Evolutionary conservation across 2,888 invertebrate species (phyloP).

Genomic region (Ischnus inquisitorius): DNA sequence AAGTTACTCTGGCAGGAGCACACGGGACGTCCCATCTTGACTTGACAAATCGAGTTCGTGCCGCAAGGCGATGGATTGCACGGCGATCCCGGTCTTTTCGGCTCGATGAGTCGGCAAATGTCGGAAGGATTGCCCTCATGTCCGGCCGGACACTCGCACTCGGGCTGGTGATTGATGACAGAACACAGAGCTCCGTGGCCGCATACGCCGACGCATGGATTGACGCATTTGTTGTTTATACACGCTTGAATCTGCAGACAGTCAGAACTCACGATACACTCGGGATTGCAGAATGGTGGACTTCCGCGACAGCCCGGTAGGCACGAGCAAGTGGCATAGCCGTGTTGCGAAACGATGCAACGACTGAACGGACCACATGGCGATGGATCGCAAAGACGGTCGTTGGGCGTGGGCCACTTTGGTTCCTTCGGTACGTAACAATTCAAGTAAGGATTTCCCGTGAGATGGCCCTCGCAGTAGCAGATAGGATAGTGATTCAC

Average conservation of each 20-base stretch:
- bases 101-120: conserved; percentile 86
- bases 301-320: conserved; percentile 91
- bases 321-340: conserved; percentile 89
- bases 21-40: conserved; percentile 91
- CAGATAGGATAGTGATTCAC: conserved; percentile 93
- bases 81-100: conserved; percentile 77
- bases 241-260: conserved; percentile 93
- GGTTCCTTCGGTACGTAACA: conserved; percentile 87
- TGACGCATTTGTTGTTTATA: conserved; percentile 92
- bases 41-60: conserved; percentile 93
- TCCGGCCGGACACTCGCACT: conserved; percentile 92
- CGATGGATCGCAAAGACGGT: conserved; percentile 86
- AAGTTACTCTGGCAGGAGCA: conserved; percentile 93
- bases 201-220: conserved; percentile 95
- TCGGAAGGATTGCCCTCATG: conserved; percentile 94
- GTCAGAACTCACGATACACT: conserved; percentile 94
- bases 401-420: conserved; percentile 82
- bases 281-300: conserved; percentile 94
- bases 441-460: conserved; percentile 90
- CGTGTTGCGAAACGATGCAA: conserved; percentile 88
- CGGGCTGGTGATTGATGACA: conserved; percentile 94
- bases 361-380: conserved; percentile 94
- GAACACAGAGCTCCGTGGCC: conserved; percentile 92
- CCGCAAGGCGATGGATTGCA: conserved; percentile 89
- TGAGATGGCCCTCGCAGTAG: conserved; percentile 88